Percentiles rank a stretch among this genome's conserved stretches.
phyloP scores from a whole-genome alignment of 2,888 invertebrate species.

The Orthosia gothica region DNA sequence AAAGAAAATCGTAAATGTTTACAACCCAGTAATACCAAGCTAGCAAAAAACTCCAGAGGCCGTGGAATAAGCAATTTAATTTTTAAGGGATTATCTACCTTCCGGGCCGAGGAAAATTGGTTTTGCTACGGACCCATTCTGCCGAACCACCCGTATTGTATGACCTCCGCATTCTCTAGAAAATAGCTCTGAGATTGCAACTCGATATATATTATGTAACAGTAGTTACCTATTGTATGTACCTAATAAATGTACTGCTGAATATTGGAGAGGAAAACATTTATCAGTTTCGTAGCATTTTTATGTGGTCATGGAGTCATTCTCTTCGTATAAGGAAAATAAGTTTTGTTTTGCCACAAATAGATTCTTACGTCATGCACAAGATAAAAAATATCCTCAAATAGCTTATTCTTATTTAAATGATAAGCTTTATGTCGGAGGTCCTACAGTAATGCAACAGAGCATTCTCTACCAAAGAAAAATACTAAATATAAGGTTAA shows the following conservation, averaged over 20 bases:
- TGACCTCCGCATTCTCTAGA: conserved; percentile 65
- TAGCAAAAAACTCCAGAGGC: conserved; percentile 46
- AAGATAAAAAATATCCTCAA: too few species aligned
- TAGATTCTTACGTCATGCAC: not conserved
- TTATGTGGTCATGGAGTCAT: conserved; percentile 7
- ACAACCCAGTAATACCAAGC: conserved; percentile 51
- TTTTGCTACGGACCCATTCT: conserved; percentile 61
- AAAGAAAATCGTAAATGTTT: conserved; percentile 67
- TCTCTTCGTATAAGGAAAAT: conserved; percentile 7
- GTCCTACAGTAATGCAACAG: too few species aligned
- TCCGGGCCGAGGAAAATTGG: conserved; percentile 71
- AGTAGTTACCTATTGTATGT: conserved; percentile 1
- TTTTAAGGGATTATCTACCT: conserved; percentile 71
- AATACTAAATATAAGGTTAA: too few species aligned
- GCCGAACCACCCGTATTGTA: conserved; percentile 56
- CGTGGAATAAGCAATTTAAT: conserved; percentile 68
- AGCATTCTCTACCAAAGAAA: too few species aligned
- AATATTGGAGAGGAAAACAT: conserved; percentile 27
- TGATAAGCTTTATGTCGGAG: too few species aligned
- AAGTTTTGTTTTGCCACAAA: not conserved
- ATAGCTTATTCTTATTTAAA: too few species aligned
- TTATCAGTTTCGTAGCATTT: conserved; percentile 5
- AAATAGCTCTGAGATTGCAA: conserved; percentile 68
- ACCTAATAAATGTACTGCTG: conserved; percentile 33
- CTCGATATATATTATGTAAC: conserved; percentile 57